These are phyloP conservation scores for Centropristis striata DNA, from an alignment of 2,113 vertebrate species.

Conservation along the genomic window DNA sequence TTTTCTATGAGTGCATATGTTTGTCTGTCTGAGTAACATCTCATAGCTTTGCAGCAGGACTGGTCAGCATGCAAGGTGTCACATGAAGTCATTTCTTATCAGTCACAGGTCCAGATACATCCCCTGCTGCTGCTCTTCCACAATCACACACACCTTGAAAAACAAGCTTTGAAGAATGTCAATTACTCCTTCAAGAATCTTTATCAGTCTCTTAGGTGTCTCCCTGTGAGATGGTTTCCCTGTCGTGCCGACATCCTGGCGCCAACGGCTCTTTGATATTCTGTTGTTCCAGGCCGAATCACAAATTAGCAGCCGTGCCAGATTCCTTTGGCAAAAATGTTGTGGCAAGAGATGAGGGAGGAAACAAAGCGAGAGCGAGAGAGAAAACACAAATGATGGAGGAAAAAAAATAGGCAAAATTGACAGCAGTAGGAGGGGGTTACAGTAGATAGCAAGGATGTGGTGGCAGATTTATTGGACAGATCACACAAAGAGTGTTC, in stretches of 20 bases:
- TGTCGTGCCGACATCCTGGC: slow-evolving; percentile 39
- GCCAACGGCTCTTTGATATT: slow-evolving; percentile 71
- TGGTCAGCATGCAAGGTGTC: slow-evolving; percentile 52
- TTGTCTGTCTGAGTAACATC: slow-evolving; percentile 36
- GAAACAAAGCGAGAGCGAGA: slow-evolving; percentile 13
- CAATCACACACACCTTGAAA: slow-evolving; percentile 42
- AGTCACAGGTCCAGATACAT: slow-evolving; percentile 33
- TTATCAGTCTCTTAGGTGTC: slow-evolving; percentile 66
- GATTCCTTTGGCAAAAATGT: slow-evolving; percentile 59
- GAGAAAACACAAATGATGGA: slow-evolving; percentile 21
- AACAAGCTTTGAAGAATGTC: slow-evolving; percentile 54
- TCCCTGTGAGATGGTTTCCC: slow-evolving; percentile 53
- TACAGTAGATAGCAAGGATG: slow-evolving; percentile 6
- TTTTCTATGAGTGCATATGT: slow-evolving; percentile 29
- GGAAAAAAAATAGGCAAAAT: slow-evolving; percentile 43
- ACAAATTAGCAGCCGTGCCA: slow-evolving; percentile 73
- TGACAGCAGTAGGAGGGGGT: slow-evolving; percentile 29
- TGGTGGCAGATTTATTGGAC: slow-evolving; percentile 44
- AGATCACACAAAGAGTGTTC: slow-evolving; percentile 49
- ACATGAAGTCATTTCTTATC: slow-evolving; percentile 63
- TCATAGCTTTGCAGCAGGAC: slow-evolving; percentile 10
- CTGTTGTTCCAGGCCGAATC: slow-evolving; percentile 59
- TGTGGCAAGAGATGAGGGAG: slow-evolving; percentile 36
- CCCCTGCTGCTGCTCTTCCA: slow-evolving; percentile 43
- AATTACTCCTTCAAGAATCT: slow-evolving; percentile 44